Evolutionary conservation across 2,113 vertebrate genomes (phyloP).

Genomic region (Sebastes schlegelii): DNA sequence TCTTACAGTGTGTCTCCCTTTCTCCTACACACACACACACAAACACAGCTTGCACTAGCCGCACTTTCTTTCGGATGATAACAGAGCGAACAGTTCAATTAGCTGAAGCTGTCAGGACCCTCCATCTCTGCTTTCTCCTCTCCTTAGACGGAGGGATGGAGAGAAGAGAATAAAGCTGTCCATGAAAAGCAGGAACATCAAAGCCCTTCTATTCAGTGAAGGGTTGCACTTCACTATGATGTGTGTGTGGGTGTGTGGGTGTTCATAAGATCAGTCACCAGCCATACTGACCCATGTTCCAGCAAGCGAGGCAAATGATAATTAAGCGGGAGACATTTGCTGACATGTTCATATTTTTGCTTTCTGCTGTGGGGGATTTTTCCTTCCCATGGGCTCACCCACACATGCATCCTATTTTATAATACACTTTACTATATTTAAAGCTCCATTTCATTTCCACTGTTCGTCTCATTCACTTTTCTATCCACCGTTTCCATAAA

Average conservation of each 20-base stretch:
- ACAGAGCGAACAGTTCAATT: slow-evolving; percentile 87
- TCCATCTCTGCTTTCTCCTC: slow-evolving; percentile 27
- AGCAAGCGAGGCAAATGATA: slow-evolving; percentile 36
- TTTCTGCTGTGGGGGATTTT: slow-evolving; percentile 7
- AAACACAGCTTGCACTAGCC: neutral
- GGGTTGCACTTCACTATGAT: slow-evolving; percentile 22
- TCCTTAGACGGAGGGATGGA: slow-evolving; percentile 38
- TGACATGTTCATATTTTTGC: slow-evolving; percentile 25
- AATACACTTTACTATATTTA: neutral
- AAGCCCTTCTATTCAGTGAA: slow-evolving; percentile 60
- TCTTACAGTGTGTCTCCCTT: slow-evolving; percentile 6
- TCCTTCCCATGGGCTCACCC: neutral
- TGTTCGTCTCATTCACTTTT: neutral
- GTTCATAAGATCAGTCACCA: slow-evolving; percentile 50
- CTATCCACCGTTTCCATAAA: neutral
- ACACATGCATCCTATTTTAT: neutral
- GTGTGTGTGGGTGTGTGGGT: neutral
- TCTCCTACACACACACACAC: neutral
- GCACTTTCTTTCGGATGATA: slow-evolving; percentile 68
- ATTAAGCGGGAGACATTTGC: slow-evolving; percentile 47
- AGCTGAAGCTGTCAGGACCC: slow-evolving; percentile 75
- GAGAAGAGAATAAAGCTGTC: slow-evolving; percentile 62
- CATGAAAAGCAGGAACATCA: slow-evolving; percentile 65
- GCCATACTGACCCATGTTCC: slow-evolving; percentile 51
- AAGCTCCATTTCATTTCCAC: neutral